Conservation (phyloP, 2,888 invertebrate species). For the Merodon equestris region DNA sequence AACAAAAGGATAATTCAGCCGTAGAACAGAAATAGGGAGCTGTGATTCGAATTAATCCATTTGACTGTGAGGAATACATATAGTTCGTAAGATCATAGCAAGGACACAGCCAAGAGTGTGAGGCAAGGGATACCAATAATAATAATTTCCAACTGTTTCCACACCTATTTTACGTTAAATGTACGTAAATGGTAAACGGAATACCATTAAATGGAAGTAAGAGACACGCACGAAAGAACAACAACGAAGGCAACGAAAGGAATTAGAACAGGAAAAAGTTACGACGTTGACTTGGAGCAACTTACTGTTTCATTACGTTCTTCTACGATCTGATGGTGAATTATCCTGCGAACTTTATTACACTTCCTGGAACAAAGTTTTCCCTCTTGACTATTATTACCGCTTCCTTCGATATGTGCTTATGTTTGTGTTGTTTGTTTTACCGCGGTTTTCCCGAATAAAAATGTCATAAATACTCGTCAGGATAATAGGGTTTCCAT, state of each 20-base stretch:
- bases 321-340: constrained; percentile 56
- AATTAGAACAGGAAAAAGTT: constrained; percentile 15
- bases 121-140: constrained; percentile 32
- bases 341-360: constrained; percentile 66
- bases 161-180: constrained; percentile 45
- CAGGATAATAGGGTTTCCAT: no score
- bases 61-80: constrained; percentile 1
- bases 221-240: no score
- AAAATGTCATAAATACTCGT: no score
- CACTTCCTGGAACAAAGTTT: constrained; percentile 56
- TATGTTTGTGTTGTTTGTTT: background rate
- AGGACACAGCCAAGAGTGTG: background rate
- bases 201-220: background rate
- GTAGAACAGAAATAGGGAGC: constrained; percentile 4
- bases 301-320: constrained; percentile 49
- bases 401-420: background rate
- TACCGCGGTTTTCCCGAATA: no score
- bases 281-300: constrained; percentile 58
- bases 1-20: background rate
- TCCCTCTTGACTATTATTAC: constrained; percentile 15
- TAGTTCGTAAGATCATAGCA: background rate
- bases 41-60: constrained; percentile 32
- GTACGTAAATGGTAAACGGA: constrained; percentile 3
- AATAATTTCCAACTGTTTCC: constrained; percentile 53
- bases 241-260: background rate